phyloP scores from a whole-genome alignment of 2,797 vertebrate species.

The Coccyzus lansbergi region DNA sequence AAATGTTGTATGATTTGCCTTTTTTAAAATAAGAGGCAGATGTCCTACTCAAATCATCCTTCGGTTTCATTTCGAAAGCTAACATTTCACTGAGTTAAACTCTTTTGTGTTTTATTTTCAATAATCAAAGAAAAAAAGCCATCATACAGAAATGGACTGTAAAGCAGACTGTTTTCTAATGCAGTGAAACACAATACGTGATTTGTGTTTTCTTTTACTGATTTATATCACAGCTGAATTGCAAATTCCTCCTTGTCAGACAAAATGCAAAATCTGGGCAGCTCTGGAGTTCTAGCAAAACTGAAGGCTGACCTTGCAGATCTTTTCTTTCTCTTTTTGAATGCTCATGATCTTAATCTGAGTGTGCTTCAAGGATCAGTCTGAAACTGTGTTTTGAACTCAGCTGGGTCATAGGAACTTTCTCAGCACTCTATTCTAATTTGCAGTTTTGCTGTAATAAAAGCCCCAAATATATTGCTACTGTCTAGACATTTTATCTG shows the following conservation, averaged over 20 bases:
- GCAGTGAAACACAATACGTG: background rate
- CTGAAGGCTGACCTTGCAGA: conserved; percentile 45
- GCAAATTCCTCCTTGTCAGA: conserved; percentile 29
- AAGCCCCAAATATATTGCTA: conserved; percentile 85
- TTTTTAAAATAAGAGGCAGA: background rate
- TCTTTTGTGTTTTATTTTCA: background rate
- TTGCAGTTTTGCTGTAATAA: conserved; percentile 86
- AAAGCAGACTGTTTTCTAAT: background rate
- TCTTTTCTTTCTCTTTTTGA: conserved; percentile 54
- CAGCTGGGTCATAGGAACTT: conserved; percentile 79
- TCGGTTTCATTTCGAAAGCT: background rate
- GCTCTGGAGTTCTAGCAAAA: conserved; percentile 44
- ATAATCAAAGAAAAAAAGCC: background rate
- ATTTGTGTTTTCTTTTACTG: conserved; percentile 1
- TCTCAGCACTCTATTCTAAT: conserved; percentile 82
- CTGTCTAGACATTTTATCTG: conserved; percentile 88
- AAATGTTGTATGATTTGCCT: background rate
- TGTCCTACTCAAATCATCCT: background rate
- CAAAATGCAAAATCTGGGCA: conserved; percentile 22
- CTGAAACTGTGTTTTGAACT: conserved; percentile 77
- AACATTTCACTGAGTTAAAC: background rate
- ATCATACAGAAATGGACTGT: background rate
- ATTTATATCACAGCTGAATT: conserved; percentile 29
- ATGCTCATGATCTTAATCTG: conserved; percentile 70
- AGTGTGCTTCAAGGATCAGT: conserved; percentile 68